These are phyloP conservation scores for Scytalopus superciliaris DNA, from an alignment of 2,113 vertebrate genomes.

Conservation along the genomic window DNA sequence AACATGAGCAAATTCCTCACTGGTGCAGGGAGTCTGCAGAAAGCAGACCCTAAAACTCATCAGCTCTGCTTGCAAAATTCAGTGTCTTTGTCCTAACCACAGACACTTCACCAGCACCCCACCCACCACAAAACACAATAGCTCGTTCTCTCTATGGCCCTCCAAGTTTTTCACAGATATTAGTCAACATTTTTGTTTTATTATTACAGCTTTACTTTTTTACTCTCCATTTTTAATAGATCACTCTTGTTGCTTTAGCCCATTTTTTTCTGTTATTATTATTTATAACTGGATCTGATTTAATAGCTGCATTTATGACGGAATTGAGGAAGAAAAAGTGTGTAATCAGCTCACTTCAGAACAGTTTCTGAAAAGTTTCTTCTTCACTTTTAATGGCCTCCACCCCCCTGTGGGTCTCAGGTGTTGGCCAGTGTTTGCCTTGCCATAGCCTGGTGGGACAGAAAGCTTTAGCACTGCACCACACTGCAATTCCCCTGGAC, in stretches of 20 bases:
- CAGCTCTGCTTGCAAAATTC: constrained; percentile 17
- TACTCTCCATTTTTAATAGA: constrained; percentile 28
- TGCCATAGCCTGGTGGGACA: neutral
- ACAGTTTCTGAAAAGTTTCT: neutral
- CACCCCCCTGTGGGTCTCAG: neutral
- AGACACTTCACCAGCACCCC: constrained; percentile 53
- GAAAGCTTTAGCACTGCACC: neutral
- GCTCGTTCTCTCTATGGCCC: neutral
- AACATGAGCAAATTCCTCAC: neutral
- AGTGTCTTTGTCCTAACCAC: constrained; percentile 47
- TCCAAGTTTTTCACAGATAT: constrained; percentile 51
- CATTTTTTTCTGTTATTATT: neutral
- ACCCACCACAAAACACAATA: constrained; percentile 41
- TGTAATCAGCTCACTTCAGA: neutral
- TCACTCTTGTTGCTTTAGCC: constrained; percentile 4
- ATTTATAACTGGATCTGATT: constrained; percentile 18
- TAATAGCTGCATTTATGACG: neutral
- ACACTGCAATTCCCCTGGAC: neutral
- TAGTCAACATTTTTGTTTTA: constrained; percentile 23
- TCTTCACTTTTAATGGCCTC: neutral
- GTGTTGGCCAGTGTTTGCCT: neutral
- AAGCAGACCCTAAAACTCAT: constrained; percentile 39
- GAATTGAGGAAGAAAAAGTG: neutral
- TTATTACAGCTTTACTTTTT: constrained; percentile 51
- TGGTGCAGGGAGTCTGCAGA: constrained; percentile 9